Evolutionary conservation across 2,113 vertebrate genomes (phyloP).

Genomic region (Ameiurus melas): DNA sequence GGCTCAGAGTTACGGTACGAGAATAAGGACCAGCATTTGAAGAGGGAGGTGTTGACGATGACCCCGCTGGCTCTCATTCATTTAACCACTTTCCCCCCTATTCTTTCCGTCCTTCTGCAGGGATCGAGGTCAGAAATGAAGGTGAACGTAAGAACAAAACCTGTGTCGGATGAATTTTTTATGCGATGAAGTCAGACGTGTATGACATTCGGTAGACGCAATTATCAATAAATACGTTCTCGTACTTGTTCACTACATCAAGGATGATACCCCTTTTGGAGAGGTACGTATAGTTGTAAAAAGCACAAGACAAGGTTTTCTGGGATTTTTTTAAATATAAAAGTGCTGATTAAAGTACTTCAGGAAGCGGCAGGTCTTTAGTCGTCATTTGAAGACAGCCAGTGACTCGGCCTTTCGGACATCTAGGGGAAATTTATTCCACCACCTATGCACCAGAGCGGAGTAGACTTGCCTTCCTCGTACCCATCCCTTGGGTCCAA

Average conservation of each 20-base stretch:
- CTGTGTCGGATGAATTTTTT: not conserved
- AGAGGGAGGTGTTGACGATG: slow-evolving; percentile 24
- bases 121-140: slow-evolving; percentile 1
- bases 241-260: not conserved
- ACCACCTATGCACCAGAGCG: not conserved
- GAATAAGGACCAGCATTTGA: slow-evolving; percentile 20
- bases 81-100: not conserved
- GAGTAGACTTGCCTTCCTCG: not conserved
- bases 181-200: not conserved
- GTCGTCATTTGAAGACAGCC: not conserved
- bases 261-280: not conserved
- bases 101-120: not conserved
- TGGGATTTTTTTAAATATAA: too few species aligned
- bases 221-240: not conserved
- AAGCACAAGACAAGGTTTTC: not conserved
- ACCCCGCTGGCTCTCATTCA: slow-evolving; percentile 18
- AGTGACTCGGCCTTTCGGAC: not conserved
- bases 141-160: not conserved
- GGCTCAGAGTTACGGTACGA: not conserved
- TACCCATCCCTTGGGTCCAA: not conserved
- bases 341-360: not conserved
- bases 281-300: not conserved
- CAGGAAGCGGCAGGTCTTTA: not conserved
- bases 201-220: not conserved
- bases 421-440: not conserved